Conservation (phyloP, 2,113 vertebrate genomes). For the Psittacus erithacus region DNA sequence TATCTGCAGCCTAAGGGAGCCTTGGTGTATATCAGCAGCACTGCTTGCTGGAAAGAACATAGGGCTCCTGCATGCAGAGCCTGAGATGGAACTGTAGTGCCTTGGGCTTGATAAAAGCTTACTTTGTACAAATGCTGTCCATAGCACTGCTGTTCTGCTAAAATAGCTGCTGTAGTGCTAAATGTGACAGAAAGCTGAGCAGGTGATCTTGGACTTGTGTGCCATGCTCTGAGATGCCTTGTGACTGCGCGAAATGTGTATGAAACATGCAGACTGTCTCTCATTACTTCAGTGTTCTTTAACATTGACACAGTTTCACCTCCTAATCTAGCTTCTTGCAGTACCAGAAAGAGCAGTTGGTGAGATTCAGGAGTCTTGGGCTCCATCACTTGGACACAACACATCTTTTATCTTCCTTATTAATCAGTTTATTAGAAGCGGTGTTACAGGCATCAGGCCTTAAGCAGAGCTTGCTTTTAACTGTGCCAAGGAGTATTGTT, state of each 20-base stretch:
- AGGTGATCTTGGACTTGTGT: background rate
- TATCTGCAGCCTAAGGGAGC: background rate
- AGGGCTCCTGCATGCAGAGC: background rate
- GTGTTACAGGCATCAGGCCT: background rate
- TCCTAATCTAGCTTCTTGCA: background rate
- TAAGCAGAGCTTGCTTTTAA: background rate
- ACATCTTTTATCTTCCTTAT: background rate
- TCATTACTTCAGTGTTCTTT: background rate
- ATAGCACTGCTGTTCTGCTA: background rate
- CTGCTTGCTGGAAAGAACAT: background rate
- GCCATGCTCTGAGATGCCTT: background rate
- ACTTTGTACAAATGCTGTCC: background rate
- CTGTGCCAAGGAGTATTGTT: background rate
- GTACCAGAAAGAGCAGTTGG: background rate
- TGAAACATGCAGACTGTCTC: background rate
- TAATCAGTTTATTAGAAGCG: rapidly evolving
- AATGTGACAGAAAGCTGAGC: background rate
- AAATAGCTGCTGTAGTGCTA: background rate
- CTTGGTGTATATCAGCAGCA: background rate
- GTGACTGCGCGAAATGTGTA: background rate
- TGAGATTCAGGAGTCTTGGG: background rate
- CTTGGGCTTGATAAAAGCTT: background rate
- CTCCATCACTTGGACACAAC: background rate
- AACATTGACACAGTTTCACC: background rate
- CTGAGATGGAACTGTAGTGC: background rate